Base-by-base conservation (phyloP, 2,113 vertebrate genomes). In the Galeopterus variegatus region DNA sequence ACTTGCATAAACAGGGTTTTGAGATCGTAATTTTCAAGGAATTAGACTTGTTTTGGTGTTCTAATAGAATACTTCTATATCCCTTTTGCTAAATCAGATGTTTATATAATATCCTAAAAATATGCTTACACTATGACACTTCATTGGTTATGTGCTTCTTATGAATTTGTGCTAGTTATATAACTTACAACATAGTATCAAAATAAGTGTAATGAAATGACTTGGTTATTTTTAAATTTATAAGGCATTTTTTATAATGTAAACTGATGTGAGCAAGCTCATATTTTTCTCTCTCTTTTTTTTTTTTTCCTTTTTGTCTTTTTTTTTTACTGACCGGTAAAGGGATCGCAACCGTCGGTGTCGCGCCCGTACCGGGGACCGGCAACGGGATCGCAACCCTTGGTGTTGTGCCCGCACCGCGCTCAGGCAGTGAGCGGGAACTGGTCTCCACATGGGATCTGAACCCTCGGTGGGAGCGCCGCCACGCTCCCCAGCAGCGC, bases 201-300 rank as follows among this genome's bases (percentile, higher is more conserved):
- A 88, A 19, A 33, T 60, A 81, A 67, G 6, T 50, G 31, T 93
- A 88, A 75, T 36, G 33, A 95, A 65, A 48, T 36, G 18, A 48
- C 50, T 56, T 28, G 18, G 56, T 72, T 65, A 73, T 73, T 95
- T 81, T 73, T 36, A 84, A 75, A 60, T 33, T 48, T 84, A 81
- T 64, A 73, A 92, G 36, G 15, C 33, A 28, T 86, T 79, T 79
- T 87, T 87, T 56, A 81, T 13, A 87, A 65, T 48, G 58, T 72
- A 87, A 73, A 58, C 65, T 76, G 33, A 76, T 65, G n/a, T 87
- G 56, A 28, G n/a, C 26, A 80, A 79, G 54, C 45, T 79, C 26
- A 72, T n/a, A 80, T 52, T 92, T 33, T 90, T 95, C 54, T 50
- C 50, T 80, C n/a, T n/a, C n/a, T n/a, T n/a, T n/a, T n/a, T n/a